Conservation (phyloP, 2,113 vertebrate genomes). For the Donacobius atricapilla region DNA sequence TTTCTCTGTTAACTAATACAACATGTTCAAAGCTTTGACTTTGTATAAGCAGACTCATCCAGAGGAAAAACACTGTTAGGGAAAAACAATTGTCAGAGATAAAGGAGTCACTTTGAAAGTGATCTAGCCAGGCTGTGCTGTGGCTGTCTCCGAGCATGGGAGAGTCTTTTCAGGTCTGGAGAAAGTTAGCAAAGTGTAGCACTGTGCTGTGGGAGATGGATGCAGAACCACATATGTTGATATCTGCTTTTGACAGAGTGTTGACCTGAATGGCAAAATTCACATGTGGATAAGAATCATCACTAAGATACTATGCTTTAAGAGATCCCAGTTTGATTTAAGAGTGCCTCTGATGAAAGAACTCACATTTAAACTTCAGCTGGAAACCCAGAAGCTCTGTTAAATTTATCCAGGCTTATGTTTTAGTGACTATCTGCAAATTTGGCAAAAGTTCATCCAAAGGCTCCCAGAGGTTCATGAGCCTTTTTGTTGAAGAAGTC, state of each 20-base stretch:
- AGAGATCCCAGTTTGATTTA: not conserved
- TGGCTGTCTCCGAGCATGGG: not conserved
- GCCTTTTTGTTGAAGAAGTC: not conserved
- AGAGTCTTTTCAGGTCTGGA: not conserved
- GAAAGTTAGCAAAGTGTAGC: slow-evolving; percentile 22
- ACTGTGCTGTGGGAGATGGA: not conserved
- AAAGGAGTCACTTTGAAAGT: slow-evolving; percentile 60
- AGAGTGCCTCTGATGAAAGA: not conserved
- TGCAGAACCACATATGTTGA: not conserved
- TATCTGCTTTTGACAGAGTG: slow-evolving; percentile 22
- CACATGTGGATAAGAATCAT: not conserved
- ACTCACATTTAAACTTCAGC: not conserved
- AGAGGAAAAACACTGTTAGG: slow-evolving; percentile 24
- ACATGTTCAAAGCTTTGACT: slow-evolving; percentile 47
- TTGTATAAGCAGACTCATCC: slow-evolving; percentile 41
- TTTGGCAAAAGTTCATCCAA: not conserved
- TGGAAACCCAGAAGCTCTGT: not conserved
- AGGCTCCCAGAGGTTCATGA: not conserved
- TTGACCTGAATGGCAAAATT: not conserved
- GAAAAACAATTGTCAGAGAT: slow-evolving; percentile 37
- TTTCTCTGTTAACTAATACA: slow-evolving; percentile 58
- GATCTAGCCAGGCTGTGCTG: not conserved
- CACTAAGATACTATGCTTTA: not conserved
- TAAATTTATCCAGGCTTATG: not conserved
- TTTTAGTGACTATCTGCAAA: not conserved